Conservation (phyloP, 1,140 invertebrate species). For the Eriosoma lanigerum region DNA sequence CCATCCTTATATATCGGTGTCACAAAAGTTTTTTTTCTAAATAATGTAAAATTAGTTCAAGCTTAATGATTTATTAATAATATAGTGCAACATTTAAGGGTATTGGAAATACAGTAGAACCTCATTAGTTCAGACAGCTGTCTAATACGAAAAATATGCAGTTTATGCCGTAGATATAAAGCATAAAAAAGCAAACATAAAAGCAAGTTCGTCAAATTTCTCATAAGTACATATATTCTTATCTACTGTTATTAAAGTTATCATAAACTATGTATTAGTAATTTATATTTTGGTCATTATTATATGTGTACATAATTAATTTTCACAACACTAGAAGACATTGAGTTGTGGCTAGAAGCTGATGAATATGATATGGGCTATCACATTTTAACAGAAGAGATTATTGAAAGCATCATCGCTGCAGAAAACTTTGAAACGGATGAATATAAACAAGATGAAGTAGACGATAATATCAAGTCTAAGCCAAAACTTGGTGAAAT, state of each 20-base stretch:
- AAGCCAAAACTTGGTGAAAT: too few relatives aligned
- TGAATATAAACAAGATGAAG: constrained; percentile 16
- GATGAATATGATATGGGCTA: constrained; percentile 14
- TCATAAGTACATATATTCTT: not conserved
- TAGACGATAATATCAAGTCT: not conserved
- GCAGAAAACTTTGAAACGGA: constrained; percentile 27
- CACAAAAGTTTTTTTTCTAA: too few relatives aligned
- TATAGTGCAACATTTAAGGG: too few relatives aligned
- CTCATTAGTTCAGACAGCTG: too few relatives aligned
- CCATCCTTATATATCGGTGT: too few relatives aligned
- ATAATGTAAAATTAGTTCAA: too few relatives aligned
- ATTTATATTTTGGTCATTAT: not conserved
- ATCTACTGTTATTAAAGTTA: not conserved
- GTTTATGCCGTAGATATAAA: not conserved
- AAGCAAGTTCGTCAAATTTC: not conserved
- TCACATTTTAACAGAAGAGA: constrained; percentile 30
- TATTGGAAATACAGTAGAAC: too few relatives aligned
- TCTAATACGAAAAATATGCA: not conserved
- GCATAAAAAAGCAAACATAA: not conserved
- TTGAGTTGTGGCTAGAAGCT: constrained; percentile 10
- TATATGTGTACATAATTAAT: too few relatives aligned
- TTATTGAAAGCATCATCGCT: not conserved
- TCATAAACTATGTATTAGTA: not conserved
- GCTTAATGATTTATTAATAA: too few relatives aligned
- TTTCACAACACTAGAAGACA: not conserved